Evolutionary conservation across 2,113 vertebrate genomes (phyloP), one percentile per base, ranked within the genome.

Genomic region (Amazona guildingii): DNA sequence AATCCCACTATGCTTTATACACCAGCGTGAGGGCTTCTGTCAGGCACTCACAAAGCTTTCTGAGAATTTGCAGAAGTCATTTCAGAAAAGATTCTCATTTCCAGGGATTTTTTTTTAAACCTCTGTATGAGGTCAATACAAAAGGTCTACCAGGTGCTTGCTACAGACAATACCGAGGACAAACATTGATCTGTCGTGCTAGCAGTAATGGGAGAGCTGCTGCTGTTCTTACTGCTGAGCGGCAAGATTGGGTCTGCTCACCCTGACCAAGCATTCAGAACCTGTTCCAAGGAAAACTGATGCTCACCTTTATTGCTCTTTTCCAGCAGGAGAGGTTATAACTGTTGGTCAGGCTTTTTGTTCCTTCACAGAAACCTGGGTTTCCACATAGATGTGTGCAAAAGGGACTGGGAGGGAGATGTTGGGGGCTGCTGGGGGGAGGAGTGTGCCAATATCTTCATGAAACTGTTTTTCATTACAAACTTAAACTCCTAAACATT

Each of bases 41-140:
- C 92, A 80, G 88, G 64, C 39, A 66, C 52, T 94, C 73, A 84
- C 54, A 97, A 96, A 86, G 85, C 48, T 92, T 97, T 93, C 92
- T 67, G 77, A 84, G 67, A 93, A 77, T 87, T 72, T 51, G 15
- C 61, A 80, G 43, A 88, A 92, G 59, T 54, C 29, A 62, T 94
- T 80, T 93, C 80, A 94, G 93, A 88, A 97, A 92, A 86, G 43
- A 76, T 75, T 19, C 67, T 90, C 37, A 69, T 94, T 96, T 95
- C 78, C 63, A 61, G 62, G n/a, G 87, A 85, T n/a, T 51, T 88
- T 85, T 64, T 64, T 91, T 52, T 7, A 11, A 94, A 90, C 35
- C 57, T 63, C 57, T 3, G 0, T 39, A 72, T 61, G 64, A 92
- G 57, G 35, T 69, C 77, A 86, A 27, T 37, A 78, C 66, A 78